Evolutionary conservation across 2,888 invertebrate species (phyloP).

Genomic region (Amitus sp.): DNA sequence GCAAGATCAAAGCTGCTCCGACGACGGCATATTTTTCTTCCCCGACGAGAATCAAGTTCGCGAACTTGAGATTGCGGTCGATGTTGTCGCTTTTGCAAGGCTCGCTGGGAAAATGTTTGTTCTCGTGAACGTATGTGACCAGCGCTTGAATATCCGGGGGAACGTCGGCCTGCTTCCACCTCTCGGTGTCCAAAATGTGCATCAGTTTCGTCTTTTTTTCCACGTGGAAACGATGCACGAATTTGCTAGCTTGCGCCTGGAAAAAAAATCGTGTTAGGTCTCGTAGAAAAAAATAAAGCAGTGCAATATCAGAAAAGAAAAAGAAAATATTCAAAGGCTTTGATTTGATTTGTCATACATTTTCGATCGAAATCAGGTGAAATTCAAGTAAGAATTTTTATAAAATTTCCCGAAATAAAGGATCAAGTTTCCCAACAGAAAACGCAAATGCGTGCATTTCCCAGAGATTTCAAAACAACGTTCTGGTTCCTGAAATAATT

Average conservation of each 20-base stretch:
- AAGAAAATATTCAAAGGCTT: no score
- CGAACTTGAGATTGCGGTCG: conserved; percentile 51
- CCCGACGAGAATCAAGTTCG: conserved; percentile 69
- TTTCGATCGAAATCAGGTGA: no score
- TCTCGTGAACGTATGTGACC: conserved; percentile 68
- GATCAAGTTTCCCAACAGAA: neutral
- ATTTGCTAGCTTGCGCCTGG: conserved; percentile 84
- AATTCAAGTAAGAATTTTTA: no score
- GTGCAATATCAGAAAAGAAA: conserved; percentile 7
- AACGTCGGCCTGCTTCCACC: conserved; percentile 94
- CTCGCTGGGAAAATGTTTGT: conserved; percentile 66
- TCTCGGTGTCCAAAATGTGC: conserved; percentile 86
- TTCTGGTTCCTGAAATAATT: no score
- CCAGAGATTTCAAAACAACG: no score
- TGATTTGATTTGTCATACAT: no score
- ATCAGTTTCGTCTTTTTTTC: conserved; percentile 88
- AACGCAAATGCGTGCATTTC: no score
- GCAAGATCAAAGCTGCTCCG: conserved; percentile 84
- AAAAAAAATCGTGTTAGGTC: no score
- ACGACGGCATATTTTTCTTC: conserved; percentile 81
- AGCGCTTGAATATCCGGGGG: conserved; percentile 89
- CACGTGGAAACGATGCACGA: conserved; percentile 90
- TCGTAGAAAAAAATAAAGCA: conserved; percentile 12
- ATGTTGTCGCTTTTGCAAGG: conserved; percentile 55
- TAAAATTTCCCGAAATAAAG: neutral